These are phyloP conservation scores for Xiphophorus maculatus DNA, from an alignment of 2,113 vertebrate species.

Conservation along the genomic window DNA sequence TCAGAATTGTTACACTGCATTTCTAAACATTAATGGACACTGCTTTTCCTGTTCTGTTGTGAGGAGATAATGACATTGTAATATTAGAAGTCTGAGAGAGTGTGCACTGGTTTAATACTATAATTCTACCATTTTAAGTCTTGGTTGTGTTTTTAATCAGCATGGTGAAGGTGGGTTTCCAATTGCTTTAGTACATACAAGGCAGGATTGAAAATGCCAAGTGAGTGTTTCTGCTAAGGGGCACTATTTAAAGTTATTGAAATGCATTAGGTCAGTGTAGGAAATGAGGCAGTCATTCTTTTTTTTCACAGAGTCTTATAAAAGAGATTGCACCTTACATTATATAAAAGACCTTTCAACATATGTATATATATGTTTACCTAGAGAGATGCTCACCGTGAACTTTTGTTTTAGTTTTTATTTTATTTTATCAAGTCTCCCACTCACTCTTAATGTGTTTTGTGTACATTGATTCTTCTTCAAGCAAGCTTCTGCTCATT, in stretches of 20 bases:
- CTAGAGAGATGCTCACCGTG: constrained; percentile 13
- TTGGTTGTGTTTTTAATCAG: constrained; percentile 19
- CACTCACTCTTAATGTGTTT: constrained; percentile 19
- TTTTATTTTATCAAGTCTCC: constrained; percentile 15
- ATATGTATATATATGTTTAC: neutral
- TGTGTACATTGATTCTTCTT: constrained; percentile 21
- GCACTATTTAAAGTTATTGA: constrained; percentile 54
- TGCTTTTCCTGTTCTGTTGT: constrained; percentile 23
- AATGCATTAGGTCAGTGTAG: constrained; percentile 57
- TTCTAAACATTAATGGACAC: constrained; percentile 36
- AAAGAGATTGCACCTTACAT: constrained; percentile 38
- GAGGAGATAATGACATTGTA: neutral
- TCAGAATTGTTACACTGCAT: constrained; percentile 30
- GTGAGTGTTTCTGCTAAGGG: constrained; percentile 63
- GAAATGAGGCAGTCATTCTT: constrained; percentile 30
- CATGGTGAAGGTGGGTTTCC: constrained; percentile 35
- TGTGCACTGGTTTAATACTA: constrained; percentile 3
- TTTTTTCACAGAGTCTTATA: constrained; percentile 35
- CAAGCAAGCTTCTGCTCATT: constrained; percentile 6
- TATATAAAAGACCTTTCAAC: constrained; percentile 16
- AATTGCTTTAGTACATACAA: constrained; percentile 68
- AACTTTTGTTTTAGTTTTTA: constrained; percentile 30
- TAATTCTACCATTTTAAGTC: constrained; percentile 30
- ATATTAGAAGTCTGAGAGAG: neutral
- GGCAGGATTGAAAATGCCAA: constrained; percentile 60